Evolutionary conservation across 2,797 vertebrate species (phyloP).

Genomic region (Harpagifer antarcticus): DNA sequence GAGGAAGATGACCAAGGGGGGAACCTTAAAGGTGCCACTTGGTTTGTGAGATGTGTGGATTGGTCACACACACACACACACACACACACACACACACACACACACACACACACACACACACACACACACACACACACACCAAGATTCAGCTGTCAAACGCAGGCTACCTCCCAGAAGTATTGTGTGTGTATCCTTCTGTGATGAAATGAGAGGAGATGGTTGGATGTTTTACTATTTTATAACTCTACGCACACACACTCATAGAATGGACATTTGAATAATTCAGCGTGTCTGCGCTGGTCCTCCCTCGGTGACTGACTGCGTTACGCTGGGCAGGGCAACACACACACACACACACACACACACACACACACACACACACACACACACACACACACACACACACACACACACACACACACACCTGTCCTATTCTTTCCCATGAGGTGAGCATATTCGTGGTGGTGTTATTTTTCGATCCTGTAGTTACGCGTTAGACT

Average conservation of each 20-base stretch:
- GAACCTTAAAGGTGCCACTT: constrained; percentile 39
- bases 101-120: constrained; percentile 4
- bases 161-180: constrained; percentile 41
- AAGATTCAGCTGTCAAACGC: constrained; percentile 50
- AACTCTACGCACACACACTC: constrained; percentile 59
- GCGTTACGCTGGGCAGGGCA: constrained; percentile 16
- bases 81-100: constrained; percentile 1
- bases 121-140: constrained; percentile 3
- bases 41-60: constrained; percentile 42
- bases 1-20: constrained; percentile 44
- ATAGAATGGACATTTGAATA: constrained; percentile 73
- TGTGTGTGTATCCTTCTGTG: constrained; percentile 42
- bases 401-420: constrained; percentile 9
- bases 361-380: neutral
- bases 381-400: constrained; percentile 36
- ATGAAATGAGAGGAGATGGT: constrained; percentile 73
- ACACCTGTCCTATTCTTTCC: constrained; percentile 37
- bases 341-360: constrained; percentile 42
- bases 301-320: constrained; percentile 58
- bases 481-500: constrained; percentile 17
- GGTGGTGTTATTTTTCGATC: constrained; percentile 10
- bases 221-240: constrained; percentile 77
- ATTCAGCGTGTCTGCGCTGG: constrained; percentile 69
- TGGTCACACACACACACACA: constrained; percentile 7
- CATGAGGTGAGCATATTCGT: constrained; percentile 26